phyloP scores from a whole-genome alignment of 2,797 vertebrate genomes.

The Crossoptilon crossoptilon region DNA sequence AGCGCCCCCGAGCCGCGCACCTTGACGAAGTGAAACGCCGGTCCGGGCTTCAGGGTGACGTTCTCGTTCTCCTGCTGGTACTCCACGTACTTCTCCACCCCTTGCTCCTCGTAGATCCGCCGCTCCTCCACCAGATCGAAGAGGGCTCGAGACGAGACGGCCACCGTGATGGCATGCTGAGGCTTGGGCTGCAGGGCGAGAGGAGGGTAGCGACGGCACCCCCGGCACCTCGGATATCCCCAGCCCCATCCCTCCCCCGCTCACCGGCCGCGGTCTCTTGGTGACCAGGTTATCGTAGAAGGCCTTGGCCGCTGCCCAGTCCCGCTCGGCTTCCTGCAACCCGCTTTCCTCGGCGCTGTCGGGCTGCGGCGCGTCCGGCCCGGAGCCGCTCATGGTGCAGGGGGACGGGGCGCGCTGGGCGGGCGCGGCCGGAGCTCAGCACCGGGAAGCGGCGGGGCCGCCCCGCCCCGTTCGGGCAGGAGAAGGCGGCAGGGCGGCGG shows the following conservation, averaged over 20 bases:
- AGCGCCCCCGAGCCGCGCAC: conserved; percentile 69
- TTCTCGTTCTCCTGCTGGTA: conserved; percentile 88
- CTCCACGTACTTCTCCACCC: conserved; percentile 90
- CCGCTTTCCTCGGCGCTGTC: neutral
- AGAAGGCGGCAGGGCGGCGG: neutral
- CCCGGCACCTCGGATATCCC: neutral
- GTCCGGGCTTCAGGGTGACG: conserved; percentile 86
- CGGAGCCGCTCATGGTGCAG: conserved; percentile 49
- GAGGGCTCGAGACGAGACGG: conserved; percentile 91
- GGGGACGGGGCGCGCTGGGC: neutral
- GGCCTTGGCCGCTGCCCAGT: conserved; percentile 70
- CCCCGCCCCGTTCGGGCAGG: neutral
- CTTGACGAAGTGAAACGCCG: conserved; percentile 94
- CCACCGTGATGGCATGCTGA: conserved; percentile 89
- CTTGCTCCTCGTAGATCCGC: conserved; percentile 87
- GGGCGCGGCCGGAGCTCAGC: conserved; percentile 1
- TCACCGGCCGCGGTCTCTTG: conserved; percentile 70
- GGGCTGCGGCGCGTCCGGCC: neutral
- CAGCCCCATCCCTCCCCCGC: neutral
- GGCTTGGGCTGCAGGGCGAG: conserved; percentile 87
- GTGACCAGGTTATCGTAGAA: conserved; percentile 67
- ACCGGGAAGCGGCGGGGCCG: neutral
- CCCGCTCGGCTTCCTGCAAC: conserved; percentile 40
- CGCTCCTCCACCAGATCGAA: conserved; percentile 91
- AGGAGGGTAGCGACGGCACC: neutral